These are phyloP conservation scores for Labroides dimidiatus DNA, from an alignment of 2,797 vertebrate genomes.

Conservation along the genomic window DNA sequence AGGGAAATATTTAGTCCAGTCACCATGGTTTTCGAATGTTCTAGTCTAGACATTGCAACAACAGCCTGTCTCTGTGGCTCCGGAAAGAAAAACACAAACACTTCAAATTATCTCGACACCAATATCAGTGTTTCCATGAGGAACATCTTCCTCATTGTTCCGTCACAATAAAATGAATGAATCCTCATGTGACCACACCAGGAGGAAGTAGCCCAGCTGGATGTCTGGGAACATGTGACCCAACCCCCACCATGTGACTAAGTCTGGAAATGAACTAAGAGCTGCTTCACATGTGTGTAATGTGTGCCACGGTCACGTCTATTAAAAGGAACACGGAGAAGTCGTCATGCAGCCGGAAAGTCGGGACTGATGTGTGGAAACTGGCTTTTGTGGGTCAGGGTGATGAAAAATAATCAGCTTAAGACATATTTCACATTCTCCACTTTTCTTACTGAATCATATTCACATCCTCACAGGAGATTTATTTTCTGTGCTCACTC, in stretches of 20 bases:
- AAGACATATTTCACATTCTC: constrained; percentile 31
- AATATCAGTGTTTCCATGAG: constrained; percentile 58
- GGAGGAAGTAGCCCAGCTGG: constrained; percentile 69
- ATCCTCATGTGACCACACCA: constrained; percentile 73
- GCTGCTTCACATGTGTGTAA: constrained; percentile 47
- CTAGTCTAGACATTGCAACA: constrained; percentile 7
- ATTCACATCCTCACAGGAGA: neutral
- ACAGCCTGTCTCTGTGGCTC: neutral
- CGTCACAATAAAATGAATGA: constrained; percentile 63
- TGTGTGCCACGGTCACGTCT: constrained; percentile 33
- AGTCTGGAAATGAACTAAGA: constrained; percentile 37
- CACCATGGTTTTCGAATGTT: constrained; percentile 21
- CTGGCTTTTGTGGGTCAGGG: constrained; percentile 42
- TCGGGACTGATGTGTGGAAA: constrained; percentile 21
- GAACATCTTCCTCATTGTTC: constrained; percentile 19
- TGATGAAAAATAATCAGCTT: constrained; percentile 32
- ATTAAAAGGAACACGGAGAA: constrained; percentile 25
- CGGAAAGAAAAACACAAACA: constrained; percentile 8
- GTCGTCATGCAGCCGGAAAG: constrained; percentile 22
- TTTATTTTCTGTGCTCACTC: neutral
- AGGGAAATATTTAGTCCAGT: neutral
- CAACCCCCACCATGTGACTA: constrained; percentile 67
- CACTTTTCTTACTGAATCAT: constrained; percentile 20
- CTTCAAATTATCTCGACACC: neutral
- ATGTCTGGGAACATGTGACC: constrained; percentile 72